phyloP scores from a whole-genome alignment of 2,797 vertebrate genomes.

The Poliocrania exsul region DNA sequence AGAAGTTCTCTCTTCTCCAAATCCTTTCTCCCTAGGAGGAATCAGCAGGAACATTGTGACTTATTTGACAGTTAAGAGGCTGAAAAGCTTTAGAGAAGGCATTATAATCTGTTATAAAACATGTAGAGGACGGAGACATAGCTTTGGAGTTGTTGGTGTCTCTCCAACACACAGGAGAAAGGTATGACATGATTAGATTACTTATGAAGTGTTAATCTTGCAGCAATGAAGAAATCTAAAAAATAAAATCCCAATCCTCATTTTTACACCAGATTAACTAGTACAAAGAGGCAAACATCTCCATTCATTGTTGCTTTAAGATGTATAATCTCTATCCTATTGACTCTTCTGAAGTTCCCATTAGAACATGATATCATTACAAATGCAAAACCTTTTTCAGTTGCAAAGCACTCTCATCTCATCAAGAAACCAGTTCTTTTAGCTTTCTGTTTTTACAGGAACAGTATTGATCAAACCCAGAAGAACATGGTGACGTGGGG shows the following conservation, averaged over 20 bases:
- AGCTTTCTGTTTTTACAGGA: not conserved
- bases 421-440: not conserved
- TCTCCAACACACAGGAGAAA: not conserved
- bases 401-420: not conserved
- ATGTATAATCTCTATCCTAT: not conserved
- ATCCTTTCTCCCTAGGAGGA: conserved; percentile 26
- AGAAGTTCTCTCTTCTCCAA: conserved; percentile 4
- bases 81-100: conserved; percentile 29
- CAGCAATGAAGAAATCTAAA: not conserved
- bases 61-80: conserved; percentile 30
- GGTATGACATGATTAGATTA: not conserved
- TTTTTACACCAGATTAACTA: not conserved
- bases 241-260: not conserved
- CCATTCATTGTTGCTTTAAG: not conserved
- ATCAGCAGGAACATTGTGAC: conserved; percentile 2
- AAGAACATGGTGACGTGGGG: not conserved
- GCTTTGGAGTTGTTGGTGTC: conserved; percentile 3
- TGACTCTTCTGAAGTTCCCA: not conserved
- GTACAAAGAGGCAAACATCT: not conserved
- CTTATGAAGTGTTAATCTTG: not conserved
- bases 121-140: not conserved
- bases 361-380: not conserved
- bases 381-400: not conserved
- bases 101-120: conserved; percentile 27
- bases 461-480: not conserved